Percentiles rank a stretch among this genome's conserved stretches.
Evolutionary conservation across 2,888 invertebrate species (phyloP).

Genomic region (Agrilus cyanescens): DNA sequence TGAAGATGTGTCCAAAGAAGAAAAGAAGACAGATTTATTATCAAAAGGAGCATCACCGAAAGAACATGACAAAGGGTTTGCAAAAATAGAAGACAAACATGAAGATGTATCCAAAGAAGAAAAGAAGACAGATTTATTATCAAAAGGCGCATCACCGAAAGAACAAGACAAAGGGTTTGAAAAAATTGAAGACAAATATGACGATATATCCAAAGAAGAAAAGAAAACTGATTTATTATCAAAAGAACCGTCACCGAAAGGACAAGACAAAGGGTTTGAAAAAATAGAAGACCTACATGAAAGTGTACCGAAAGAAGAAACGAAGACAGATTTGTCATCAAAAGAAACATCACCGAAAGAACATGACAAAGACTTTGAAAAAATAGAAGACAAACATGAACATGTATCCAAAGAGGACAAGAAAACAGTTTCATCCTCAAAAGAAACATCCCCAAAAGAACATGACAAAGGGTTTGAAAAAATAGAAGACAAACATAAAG

Average conservation of each 20-base stretch:
- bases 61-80: background rate
- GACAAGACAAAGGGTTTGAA: background rate
- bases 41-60: background rate
- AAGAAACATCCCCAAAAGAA: background rate
- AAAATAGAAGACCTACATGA: constrained; percentile 1
- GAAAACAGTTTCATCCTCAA: background rate
- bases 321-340: background rate
- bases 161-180: background rate
- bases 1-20: no score
- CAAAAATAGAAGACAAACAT: background rate
- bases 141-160: background rate
- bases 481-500: no score
- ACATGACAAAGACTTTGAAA: background rate
- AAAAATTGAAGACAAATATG: constrained; percentile 2
- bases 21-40: no score
- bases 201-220: background rate
- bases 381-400: background rate
- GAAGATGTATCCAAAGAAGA: background rate
- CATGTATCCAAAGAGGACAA: background rate
- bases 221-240: background rate
- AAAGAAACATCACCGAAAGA: no score
- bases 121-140: background rate
- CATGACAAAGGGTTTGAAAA: no score
- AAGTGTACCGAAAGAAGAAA: background rate
- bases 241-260: background rate